Evolutionary conservation across 1,140 invertebrate genomes (phyloP).

Genomic region (Drosophila trapezifrons): DNA sequence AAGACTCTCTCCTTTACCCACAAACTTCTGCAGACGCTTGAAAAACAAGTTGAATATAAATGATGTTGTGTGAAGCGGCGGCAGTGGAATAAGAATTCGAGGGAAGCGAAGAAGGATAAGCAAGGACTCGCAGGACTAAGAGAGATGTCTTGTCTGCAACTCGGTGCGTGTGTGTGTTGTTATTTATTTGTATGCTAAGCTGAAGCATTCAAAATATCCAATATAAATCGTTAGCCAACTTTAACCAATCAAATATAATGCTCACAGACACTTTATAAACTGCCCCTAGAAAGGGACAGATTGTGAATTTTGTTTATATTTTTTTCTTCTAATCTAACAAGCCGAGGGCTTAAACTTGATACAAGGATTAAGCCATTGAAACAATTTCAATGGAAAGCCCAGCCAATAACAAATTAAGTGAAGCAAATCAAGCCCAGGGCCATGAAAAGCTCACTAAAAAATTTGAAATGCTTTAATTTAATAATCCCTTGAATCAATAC

Average conservation of each 20-base stretch:
- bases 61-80: conserved; percentile 76
- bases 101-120: conserved; percentile 21
- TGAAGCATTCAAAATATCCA: conserved; percentile 66
- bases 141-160: conserved; percentile 56
- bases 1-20: neutral
- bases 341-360: neutral
- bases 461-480: too few species aligned
- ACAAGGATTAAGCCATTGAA: neutral
- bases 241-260: conserved; percentile 72
- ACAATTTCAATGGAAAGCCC: neutral
- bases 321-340: neutral
- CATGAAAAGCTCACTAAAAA: too few species aligned
- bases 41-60: conserved; percentile 83
- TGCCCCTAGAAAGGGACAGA: neutral
- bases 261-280: conserved; percentile 44
- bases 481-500: neutral
- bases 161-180: conserved; percentile 17
- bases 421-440: neutral
- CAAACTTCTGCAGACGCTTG: conserved; percentile 57
- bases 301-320: neutral
- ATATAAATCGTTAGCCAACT: conserved; percentile 76
- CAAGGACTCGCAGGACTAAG: conserved; percentile 42
- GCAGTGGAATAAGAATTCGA: conserved; percentile 44
- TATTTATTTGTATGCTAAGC: conserved; percentile 78
- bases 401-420: neutral